A percentile compares a stretch with the other conserved stretches of the same genome.
Evolutionary conservation across 2,797 vertebrate genomes (phyloP).

Genomic region (Nothura maculosa): DNA sequence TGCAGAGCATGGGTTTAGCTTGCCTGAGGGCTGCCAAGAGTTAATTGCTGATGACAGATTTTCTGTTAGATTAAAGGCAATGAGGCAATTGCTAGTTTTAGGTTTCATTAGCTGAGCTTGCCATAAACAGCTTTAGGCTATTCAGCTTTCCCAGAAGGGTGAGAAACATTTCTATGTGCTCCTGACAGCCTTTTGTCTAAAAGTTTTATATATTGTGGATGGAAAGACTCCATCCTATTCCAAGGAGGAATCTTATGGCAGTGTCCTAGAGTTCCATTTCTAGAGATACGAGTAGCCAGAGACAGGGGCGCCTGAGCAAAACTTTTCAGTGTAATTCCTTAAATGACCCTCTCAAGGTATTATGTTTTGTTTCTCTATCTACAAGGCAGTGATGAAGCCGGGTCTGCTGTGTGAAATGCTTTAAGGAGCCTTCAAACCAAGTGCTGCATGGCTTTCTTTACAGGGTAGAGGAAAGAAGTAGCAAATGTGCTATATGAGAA

Average conservation of each 20-base stretch:
- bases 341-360: accelerated
- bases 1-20: background rate
- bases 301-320: background rate
- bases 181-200: background rate
- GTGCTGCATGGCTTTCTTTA: background rate
- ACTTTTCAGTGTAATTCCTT: background rate
- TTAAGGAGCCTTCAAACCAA: background rate
- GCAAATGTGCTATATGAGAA: background rate
- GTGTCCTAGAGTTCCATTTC: background rate
- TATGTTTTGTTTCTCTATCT: background rate
- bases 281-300: background rate
- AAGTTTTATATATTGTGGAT: background rate
- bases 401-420: background rate
- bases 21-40: conserved; percentile 2
- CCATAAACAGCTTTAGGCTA: background rate
- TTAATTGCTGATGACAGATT: conserved; percentile 36
- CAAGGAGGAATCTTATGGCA: background rate
- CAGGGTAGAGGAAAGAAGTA: background rate
- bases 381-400: background rate
- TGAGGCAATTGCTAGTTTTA: conserved; percentile 40
- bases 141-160: background rate
- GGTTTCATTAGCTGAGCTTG: background rate
- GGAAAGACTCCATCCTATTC: background rate
- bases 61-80: conserved; percentile 44
- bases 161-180: accelerated